Conservation (phyloP, 2,888 invertebrate genomes). For the Cephus spinipes region DNA sequence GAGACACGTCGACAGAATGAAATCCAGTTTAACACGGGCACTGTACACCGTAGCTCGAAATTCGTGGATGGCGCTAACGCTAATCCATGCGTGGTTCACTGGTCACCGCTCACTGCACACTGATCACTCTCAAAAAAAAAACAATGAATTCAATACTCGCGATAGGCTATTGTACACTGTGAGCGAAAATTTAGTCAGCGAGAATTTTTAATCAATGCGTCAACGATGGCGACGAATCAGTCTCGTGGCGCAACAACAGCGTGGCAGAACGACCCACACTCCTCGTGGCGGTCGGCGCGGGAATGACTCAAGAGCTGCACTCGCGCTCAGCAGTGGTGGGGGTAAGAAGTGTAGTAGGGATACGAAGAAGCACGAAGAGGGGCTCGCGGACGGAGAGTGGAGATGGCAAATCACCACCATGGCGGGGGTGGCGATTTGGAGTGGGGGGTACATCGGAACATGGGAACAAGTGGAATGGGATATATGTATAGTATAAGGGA, state of each 20-base stretch:
- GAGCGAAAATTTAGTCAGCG: background rate
- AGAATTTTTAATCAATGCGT: conserved; percentile 12
- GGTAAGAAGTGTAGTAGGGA: conserved; percentile 16
- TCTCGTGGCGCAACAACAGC: conserved; percentile 47
- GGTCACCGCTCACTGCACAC: conserved; percentile 20
- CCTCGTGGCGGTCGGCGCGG: conserved; percentile 59
- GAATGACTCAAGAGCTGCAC: conserved; percentile 53
- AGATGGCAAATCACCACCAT: background rate
- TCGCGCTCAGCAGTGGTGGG: conserved; percentile 35
- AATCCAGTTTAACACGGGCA: conserved; percentile 58
- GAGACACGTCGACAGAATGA: conserved; percentile 51
- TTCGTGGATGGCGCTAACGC: conserved; percentile 21
- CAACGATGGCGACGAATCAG: conserved; percentile 15
- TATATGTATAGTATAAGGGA: background rate
- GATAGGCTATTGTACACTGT: background rate
- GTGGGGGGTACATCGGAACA: conserved; percentile 15
- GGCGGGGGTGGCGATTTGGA: conserved; percentile 13
- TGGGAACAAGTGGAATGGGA: conserved; percentile 1
- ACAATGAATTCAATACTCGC: background rate
- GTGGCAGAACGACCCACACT: conserved; percentile 47
- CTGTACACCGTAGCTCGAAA: background rate
- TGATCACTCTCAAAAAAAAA: background rate
- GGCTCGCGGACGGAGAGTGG: conserved; percentile 12
- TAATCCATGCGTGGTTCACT: conserved; percentile 35
- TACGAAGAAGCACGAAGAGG: conserved; percentile 11